These are phyloP conservation scores for Botia kubotai DNA, from an alignment of 2,797 vertebrate genomes.

Conservation along the genomic window DNA sequence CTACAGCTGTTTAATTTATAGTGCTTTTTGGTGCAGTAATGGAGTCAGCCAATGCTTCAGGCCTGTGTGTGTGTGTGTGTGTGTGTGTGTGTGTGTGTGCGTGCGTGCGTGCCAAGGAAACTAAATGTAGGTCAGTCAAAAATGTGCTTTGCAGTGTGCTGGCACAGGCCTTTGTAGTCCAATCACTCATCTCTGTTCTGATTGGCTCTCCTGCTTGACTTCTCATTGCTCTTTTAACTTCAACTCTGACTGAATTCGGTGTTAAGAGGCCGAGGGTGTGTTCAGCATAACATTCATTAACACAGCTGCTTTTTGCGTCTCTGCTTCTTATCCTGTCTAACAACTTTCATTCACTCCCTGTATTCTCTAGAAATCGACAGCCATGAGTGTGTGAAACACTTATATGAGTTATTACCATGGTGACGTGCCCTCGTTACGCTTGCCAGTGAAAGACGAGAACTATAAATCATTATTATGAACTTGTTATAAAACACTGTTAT, in stretches of 20 bases:
- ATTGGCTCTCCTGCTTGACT: slow-evolving; percentile 47
- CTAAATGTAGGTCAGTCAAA: slow-evolving; percentile 69
- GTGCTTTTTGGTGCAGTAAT: slow-evolving; percentile 53
- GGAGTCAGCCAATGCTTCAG: slow-evolving; percentile 49
- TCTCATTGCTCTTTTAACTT: slow-evolving; percentile 37
- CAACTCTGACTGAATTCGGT: slow-evolving; percentile 30
- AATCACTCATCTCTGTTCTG: slow-evolving; percentile 48
- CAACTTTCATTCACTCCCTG: not conserved
- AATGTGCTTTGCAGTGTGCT: slow-evolving; percentile 52
- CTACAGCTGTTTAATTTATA: slow-evolving; percentile 32
- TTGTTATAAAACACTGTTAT: too few relatives aligned
- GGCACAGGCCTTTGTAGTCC: slow-evolving; percentile 47
- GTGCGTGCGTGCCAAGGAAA: not conserved
- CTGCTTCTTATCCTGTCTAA: not conserved
- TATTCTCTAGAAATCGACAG: not conserved
- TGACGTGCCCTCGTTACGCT: not conserved
- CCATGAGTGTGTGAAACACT: not conserved
- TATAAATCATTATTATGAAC: too few relatives aligned
- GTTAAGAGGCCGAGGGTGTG: slow-evolving; percentile 39
- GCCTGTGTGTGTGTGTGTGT: slow-evolving; percentile 27
- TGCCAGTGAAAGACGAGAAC: not conserved
- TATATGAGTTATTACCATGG: not conserved
- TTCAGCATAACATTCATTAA: slow-evolving; percentile 41
- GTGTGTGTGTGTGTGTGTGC: not conserved
- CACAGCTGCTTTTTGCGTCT: not conserved